These are phyloP conservation scores for Drepanosiphum platanoidis DNA, from an alignment of 2,888 invertebrate species.

Conservation along the genomic window DNA sequence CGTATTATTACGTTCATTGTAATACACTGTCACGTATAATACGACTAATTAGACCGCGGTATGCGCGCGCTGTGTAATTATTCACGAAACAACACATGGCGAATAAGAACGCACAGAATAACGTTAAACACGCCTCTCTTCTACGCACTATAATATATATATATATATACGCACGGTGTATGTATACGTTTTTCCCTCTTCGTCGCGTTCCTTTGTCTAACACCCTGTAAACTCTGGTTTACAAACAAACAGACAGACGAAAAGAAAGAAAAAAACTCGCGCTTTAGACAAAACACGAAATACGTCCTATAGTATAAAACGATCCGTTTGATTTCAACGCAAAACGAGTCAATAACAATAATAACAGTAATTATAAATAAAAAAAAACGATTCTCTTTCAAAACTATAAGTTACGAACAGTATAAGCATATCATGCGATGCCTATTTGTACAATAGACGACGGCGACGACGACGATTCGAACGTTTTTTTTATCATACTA, in stretches of 20 bases:
- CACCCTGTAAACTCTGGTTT: constrained; percentile 29
- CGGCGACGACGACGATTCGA: too few species aligned
- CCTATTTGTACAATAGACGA: background rate
- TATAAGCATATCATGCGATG: background rate
- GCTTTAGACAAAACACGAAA: background rate
- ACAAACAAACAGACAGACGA: background rate
- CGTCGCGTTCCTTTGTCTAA: background rate
- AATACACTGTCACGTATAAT: constrained; percentile 42
- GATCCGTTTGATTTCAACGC: background rate
- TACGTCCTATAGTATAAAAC: constrained; percentile 9
- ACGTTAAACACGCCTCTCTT: background rate
- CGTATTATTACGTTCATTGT: constrained; percentile 49
- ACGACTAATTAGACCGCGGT: constrained; percentile 42
- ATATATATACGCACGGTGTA: background rate
- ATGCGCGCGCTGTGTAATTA: constrained; percentile 28
- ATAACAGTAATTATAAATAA: background rate
- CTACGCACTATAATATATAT: background rate
- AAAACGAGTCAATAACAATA: background rate
- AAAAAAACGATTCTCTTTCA: background rate
- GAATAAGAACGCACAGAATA: constrained; percentile 24
- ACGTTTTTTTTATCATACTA: too few species aligned
- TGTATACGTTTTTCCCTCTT: background rate
- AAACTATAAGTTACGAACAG: background rate
- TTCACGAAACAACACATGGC: constrained; percentile 42
- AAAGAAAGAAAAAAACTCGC: background rate